phyloP scores from a whole-genome alignment of 2,797 vertebrate genomes.

The Anniella stebbinsi region DNA sequence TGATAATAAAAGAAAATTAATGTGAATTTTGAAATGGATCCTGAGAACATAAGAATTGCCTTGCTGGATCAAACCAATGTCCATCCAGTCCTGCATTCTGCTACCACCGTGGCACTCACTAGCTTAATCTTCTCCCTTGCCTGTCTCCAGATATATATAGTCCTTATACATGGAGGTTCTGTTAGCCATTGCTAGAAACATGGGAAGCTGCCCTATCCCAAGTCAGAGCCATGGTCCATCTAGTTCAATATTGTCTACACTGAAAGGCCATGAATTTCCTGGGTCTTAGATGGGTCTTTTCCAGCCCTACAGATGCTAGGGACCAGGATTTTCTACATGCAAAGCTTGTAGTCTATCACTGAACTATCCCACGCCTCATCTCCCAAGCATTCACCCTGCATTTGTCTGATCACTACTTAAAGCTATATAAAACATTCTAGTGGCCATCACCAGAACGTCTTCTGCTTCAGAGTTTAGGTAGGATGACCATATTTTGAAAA shows the following conservation, averaged over 20 bases:
- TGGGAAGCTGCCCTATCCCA: neutral
- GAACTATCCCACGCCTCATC: neutral
- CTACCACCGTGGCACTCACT: neutral
- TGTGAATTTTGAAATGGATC: fast-evolving
- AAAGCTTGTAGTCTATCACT: neutral
- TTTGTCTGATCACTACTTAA: neutral
- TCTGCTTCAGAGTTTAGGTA: neutral
- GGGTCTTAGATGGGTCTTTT: neutral
- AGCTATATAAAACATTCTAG: too few relatives aligned
- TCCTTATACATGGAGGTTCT: neutral
- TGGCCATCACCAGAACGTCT: neutral
- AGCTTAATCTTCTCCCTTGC: neutral
- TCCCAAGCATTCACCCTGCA: neutral
- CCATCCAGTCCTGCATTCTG: neutral
- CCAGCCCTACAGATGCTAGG: neutral
- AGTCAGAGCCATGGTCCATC: neutral
- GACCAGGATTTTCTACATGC: neutral
- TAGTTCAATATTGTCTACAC: neutral
- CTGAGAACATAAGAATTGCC: neutral
- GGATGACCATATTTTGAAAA: too few relatives aligned
- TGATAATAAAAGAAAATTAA: neutral
- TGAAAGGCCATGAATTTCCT: neutral
- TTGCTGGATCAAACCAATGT: neutral
- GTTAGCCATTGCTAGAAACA: neutral
- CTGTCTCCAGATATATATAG: neutral